Base-by-base conservation (phyloP, 2,888 invertebrate genomes). In the Dorcus parallelipipedus region DNA sequence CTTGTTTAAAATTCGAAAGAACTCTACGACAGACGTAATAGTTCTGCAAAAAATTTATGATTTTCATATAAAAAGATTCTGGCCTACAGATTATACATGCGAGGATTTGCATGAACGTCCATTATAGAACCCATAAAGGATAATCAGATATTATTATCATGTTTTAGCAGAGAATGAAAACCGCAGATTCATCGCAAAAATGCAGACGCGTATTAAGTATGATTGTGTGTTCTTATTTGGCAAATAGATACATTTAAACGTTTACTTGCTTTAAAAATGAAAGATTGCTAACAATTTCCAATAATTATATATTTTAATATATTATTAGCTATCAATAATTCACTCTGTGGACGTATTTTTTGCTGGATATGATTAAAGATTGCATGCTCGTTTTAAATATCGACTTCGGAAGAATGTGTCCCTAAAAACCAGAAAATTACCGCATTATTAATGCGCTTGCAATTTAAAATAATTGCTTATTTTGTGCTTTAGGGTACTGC, bases 381-480 rank as follows among this genome's bases (percentile, higher is more conserved):
- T 45, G 45, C 23, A 20, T 45, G 23, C 45, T 45, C 23, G 45
- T 45, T 45, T 45, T 45, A 45, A 45, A 45, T 20, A 45, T 45
- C 23, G 45, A 45, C 23, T 45, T 20, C 23, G 20, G 45, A 45
- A 50, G 38, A 50, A 17, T 50, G 40, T 39, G 40, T 39, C 40
- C 38, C 39, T 39, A 50, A 50, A 50, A 39, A 39, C 40, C 38
- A 54, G 38, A 54, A 20, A 54, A 55, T 55, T 55, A 50, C 55
- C 33, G 49, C 49, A 55, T 55, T 55, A 55, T 55, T 55, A 55
- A 55, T 55, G 55, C 42, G 42, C 41, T 43, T 49, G 55, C 50
- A 55, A 55, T 55, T 55, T 55, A 55, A 55, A 50, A 55, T 55
- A 55, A 55, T 55, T 55, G 55, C 55, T 50, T 49, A 55, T 38